Conservation (phyloP, 2,888 invertebrate genomes). For the Saturnia japonica region DNA sequence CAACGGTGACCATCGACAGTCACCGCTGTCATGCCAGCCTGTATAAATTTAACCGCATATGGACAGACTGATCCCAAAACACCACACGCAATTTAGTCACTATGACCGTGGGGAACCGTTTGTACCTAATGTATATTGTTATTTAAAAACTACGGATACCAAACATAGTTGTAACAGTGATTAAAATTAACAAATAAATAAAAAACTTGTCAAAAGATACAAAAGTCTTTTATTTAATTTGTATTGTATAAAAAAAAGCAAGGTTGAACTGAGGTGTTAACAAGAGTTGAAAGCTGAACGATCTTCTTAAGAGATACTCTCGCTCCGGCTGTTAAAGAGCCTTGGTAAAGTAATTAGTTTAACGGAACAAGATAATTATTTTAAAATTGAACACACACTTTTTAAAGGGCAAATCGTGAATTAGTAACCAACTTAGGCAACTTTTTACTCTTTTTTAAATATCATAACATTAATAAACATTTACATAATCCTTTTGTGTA, state of each 20-base stretch:
- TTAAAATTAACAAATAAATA: not conserved
- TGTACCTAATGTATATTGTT: not conserved
- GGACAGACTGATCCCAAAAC: no score
- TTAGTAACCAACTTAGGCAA: not conserved
- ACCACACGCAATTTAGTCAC: no score
- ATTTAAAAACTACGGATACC: not conserved
- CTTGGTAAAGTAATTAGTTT: slow-evolving; percentile 30
- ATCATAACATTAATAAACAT: no score
- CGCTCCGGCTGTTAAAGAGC: slow-evolving; percentile 40
- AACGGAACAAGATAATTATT: not conserved
- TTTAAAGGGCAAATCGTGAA: not conserved
- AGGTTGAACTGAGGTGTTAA: slow-evolving; percentile 39
- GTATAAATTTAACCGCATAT: no score
- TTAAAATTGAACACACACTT: not conserved
- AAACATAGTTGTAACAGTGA: not conserved
- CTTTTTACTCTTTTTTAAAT: no score
- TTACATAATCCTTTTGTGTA: no score
- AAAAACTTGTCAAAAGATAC: no score
- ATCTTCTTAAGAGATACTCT: slow-evolving; percentile 41
- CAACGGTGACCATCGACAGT: no score
- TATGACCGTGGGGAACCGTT: no score
- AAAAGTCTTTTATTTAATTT: not conserved
- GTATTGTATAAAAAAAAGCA: slow-evolving; percentile 35
- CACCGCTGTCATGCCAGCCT: no score
- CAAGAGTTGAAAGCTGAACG: slow-evolving; percentile 45